Evolutionary conservation across 2,797 vertebrate genomes (phyloP), one percentile per base, ranked within the genome.

Genomic region (Alosa sapidissima): DNA sequence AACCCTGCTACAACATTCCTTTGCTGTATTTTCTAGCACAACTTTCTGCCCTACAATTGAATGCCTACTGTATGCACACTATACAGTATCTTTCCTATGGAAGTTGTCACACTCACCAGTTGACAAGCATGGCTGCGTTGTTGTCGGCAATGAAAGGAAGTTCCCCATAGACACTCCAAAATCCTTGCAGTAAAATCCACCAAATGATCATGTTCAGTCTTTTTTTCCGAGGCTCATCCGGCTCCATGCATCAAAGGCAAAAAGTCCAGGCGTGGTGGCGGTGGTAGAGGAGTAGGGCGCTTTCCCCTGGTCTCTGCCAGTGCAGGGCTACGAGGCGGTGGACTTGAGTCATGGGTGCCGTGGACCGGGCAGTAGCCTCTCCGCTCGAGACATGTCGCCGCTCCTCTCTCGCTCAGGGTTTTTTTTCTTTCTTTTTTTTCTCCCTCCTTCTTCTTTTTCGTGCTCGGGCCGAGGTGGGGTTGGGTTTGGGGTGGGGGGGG

Each of bases 121-220:
- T 97, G 88, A 99, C 97, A 93, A 95, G 90, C 96, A 99, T 97
- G 65, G 96, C 97, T 0, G 98, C 98, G 1, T 97, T 97, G 89
- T 99, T 99, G 89, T 98, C 97, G 0, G 96, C 94, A 81, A 98
- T 96, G 93, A 99, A 97, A 0, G 97, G 98, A 89, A 99, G 94
- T 90, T 98, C 97, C 48, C 96, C 97, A 4, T 93, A 93, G 0
- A 92, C 96, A 85, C 95, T 95, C 96, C 96, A 95, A 86, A 95
- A 90, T 62, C 93, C 92, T 87, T 96, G 88, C 91, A 97, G 92
- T 94, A 96, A 94, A 92, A 97, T 96, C 96, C 97, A 97, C 93
- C 97, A 94, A 87, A 94, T 88, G 89, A 93, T 90, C 95, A 96
- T 96, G 87, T 91, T 95, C 90, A 90, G 72, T 62, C 85, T 89